These are phyloP conservation scores for Philypnodon macrostomus DNA, from an alignment of 2,797 vertebrate species.

Conservation along the genomic window DNA sequence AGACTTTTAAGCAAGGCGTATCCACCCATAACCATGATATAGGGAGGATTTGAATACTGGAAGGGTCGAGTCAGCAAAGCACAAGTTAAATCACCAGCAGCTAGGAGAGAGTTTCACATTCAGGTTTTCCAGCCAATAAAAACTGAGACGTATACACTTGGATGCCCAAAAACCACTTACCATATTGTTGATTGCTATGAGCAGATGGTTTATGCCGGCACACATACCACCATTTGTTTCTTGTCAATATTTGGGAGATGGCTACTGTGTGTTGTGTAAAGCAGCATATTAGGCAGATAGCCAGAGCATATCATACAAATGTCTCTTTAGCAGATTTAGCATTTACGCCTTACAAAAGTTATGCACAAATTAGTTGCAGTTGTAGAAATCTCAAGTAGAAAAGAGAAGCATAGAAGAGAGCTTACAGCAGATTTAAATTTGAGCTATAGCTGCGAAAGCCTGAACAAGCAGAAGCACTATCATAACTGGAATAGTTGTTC, in stretches of 20 bases:
- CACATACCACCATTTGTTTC: not conserved
- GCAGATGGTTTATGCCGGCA: conserved; percentile 3
- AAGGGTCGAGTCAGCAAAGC: conserved; percentile 9
- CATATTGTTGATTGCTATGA: conserved; percentile 7
- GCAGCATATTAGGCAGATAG: conserved; percentile 28
- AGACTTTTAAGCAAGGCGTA: conserved; percentile 4
- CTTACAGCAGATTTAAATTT: too few relatives aligned
- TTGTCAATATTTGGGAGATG: not conserved
- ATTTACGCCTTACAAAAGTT: not conserved
- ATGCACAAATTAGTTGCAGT: not conserved
- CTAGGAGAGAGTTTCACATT: conserved; percentile 6
- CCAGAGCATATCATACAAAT: not conserved
- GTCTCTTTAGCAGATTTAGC: not conserved
- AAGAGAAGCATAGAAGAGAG: too few relatives aligned
- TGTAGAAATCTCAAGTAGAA: too few relatives aligned
- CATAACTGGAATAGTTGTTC: too few relatives aligned
- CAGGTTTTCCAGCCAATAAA: conserved; percentile 13
- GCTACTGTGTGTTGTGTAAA: conserved; percentile 1
- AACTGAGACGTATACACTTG: conserved; percentile 7
- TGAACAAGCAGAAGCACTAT: too few relatives aligned
- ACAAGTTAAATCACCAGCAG: conserved; percentile 9
- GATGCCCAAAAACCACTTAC: conserved; percentile 8
- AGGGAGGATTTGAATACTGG: conserved; percentile 12
- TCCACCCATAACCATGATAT: conserved; percentile 7
- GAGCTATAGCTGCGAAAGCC: too few relatives aligned